Evolutionary conservation across 2,888 invertebrate genomes (phyloP).

Genomic region (Augochlorella aurata): DNA sequence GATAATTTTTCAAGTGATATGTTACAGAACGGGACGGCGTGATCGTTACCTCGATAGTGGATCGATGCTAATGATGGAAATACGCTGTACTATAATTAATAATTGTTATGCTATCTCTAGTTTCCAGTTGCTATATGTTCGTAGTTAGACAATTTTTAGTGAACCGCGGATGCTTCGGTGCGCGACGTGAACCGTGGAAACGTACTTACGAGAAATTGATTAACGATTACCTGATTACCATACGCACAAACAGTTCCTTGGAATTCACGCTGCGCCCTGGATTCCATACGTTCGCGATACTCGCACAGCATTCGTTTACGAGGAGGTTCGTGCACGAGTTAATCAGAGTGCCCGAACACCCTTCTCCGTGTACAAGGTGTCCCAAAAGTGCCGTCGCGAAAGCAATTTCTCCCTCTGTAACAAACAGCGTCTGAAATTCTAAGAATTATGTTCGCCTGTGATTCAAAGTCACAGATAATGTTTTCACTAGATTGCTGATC

Average conservation of each 20-base stretch:
- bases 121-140: constrained; percentile 36
- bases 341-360: constrained; percentile 34
- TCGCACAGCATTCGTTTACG: constrained; percentile 34
- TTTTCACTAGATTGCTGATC: background rate
- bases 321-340: background rate
- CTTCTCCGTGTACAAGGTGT: constrained; percentile 29
- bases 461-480: background rate
- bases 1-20: constrained; percentile 23
- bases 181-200: constrained; percentile 24
- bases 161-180: constrained; percentile 22
- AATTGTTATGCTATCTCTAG: constrained; percentile 33
- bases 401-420: background rate
- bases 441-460: too few relatives aligned
- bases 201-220: constrained; percentile 47
- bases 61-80: constrained; percentile 11
- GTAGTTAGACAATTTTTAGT: constrained; percentile 50
- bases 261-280: background rate
- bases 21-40: background rate
- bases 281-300: constrained; percentile 5
- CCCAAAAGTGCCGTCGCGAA: background rate
- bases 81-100: background rate
- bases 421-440: background rate
- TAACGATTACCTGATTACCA: constrained; percentile 40
- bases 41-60: background rate
- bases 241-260: constrained; percentile 51